A percentile compares a stretch with the other conserved stretches of the same genome.
Conservation (phyloP, 2,113 vertebrate genomes). For the Cebus imitator region DNA sequence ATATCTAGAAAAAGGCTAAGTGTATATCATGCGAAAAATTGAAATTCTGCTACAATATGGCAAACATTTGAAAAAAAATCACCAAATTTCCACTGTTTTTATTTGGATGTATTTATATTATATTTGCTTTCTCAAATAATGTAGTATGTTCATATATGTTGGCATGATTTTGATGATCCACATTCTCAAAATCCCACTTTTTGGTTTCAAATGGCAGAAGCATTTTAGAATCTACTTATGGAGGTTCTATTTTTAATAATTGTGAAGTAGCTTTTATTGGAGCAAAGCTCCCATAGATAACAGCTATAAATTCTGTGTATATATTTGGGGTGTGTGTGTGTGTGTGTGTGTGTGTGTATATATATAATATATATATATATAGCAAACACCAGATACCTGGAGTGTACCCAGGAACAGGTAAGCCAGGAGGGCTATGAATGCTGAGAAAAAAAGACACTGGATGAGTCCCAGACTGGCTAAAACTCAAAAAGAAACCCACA, state of each 20-base stretch:
- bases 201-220: not conserved
- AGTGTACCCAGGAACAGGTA: not conserved
- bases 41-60: not conserved
- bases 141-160: not conserved
- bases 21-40: not conserved
- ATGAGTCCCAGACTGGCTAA: not conserved
- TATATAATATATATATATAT: not conserved
- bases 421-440: not conserved
- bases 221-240: not conserved
- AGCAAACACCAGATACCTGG: not conserved
- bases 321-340: not conserved
- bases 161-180: not conserved
- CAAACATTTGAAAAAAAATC: constrained; percentile 36
- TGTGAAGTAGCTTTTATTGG: not conserved
- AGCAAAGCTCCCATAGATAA: not conserved
- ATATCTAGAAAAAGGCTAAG: not conserved
- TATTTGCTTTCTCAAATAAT: not conserved
- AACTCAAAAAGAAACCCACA: not conserved
- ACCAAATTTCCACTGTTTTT: not conserved
- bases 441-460: not conserved
- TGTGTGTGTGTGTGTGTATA: not conserved
- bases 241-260: not conserved
- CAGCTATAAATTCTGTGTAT: not conserved
- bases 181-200: not conserved
- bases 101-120: not conserved